Base-by-base conservation (phyloP, 2,797 vertebrate genomes). In the Pangasius macronema region DNA sequence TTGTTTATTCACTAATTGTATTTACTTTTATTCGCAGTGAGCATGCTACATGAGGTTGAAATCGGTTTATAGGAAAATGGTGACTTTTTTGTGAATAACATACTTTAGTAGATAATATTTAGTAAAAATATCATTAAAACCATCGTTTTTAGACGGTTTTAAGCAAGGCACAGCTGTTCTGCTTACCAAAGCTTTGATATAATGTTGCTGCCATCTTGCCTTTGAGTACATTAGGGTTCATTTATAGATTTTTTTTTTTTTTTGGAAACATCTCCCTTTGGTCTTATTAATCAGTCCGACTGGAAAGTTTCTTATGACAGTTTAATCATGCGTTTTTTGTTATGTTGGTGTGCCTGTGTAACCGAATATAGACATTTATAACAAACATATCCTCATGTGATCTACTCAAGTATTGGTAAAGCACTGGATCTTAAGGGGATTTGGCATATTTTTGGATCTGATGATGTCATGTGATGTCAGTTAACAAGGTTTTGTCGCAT, bases 401-500 rank as follows among this genome's bases (percentile, higher is more conserved):
- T 30, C 49, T 46, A 18, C 59, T 81, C 51, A 24, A 46, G 8
- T 33, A 57, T 16, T 36, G 51, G 5, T 84, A n/a, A 72, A 68
- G 27, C 33, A 39, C 49, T 39, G 6, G 10, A 72, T 84, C 2
- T 36, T 42, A 55, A 83, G 36, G 51, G 13, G 65, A 55, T 72
- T 72, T 18, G 67, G n/a, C 67, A 57, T 84, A 72, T 73, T 72
- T 72, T 39, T 73, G 22, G 24, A 72, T 84, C 83, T 4, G 67
- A 73, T 73, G 83, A 84, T 73, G 67, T 84, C 83, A 72, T 39
- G 67, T 84, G 83, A 57, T 42, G 67, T 84, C 51, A 39, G 2
- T 51, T 72, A 84, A 55, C 49, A 18, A 16, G 39, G 67, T 73
- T 84, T 84, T 84, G 72, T 51, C 65, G 72, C 73, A 84, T 84